These are phyloP conservation scores for Centruroides sculpturatus DNA, from an alignment of 1,140 invertebrate species.

Conservation along the genomic window DNA sequence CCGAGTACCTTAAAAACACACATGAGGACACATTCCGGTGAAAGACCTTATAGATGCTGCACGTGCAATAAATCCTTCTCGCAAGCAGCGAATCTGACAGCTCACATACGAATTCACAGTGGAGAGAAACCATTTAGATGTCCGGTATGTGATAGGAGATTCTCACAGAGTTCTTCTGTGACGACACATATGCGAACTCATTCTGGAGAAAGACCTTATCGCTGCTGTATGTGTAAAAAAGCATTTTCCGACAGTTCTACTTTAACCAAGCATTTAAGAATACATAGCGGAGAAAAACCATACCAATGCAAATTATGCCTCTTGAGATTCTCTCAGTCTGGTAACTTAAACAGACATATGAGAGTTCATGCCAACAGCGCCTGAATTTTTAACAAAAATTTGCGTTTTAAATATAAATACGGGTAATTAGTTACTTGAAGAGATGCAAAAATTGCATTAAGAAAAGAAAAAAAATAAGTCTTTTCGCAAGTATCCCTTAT, in stretches of 20 bases:
- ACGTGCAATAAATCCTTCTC: constrained; percentile 49
- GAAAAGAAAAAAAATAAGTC: no score
- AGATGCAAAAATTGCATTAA: no score
- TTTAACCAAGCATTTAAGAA: constrained; percentile 74
- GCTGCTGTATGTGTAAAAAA: constrained; percentile 43
- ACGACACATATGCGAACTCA: constrained; percentile 57
- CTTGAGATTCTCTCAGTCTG: constrained; percentile 90
- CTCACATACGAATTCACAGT: constrained; percentile 44
- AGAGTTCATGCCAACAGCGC: constrained; percentile 53
- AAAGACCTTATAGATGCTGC: constrained; percentile 66
- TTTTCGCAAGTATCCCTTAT: no score
- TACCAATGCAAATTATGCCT: constrained; percentile 80
- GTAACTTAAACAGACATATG: constrained; percentile 98
- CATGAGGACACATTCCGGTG: constrained; percentile 86
- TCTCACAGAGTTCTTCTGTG: constrained; percentile 49
- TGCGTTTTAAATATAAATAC: no score
- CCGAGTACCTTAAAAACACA: constrained; percentile 94
- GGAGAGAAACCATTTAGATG: constrained; percentile 73
- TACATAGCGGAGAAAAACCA: constrained; percentile 89
- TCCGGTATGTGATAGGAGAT: constrained; percentile 82
- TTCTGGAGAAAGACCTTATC: constrained; percentile 43
- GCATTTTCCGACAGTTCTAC: constrained; percentile 60
- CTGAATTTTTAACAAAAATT: neutral
- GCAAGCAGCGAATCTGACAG: constrained; percentile 50
- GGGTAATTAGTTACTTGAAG: no score